Percentiles rank a stretch among this genome's conserved stretches.
These are phyloP conservation scores for Forbesichthys papilliferus DNA, from an alignment of 2,113 vertebrate species.

Conservation along the genomic window DNA sequence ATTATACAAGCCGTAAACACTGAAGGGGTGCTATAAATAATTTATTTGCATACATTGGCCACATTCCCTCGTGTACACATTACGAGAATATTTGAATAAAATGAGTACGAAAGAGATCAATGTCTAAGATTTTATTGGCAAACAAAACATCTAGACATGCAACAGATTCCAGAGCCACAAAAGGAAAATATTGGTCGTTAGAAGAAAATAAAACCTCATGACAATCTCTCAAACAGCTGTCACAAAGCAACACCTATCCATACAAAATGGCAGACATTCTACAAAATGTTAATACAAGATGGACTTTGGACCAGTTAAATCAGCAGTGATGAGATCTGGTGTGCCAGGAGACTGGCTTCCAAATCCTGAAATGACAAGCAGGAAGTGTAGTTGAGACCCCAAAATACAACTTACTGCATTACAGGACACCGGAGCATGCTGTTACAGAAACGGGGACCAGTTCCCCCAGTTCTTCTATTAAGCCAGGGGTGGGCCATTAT, in stretches of 20 bases:
- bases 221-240: background rate
- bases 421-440: background rate
- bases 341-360: background rate
- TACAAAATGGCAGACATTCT: constrained; percentile 30
- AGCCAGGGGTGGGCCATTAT: too few relatives aligned
- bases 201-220: constrained; percentile 11
- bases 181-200: constrained; percentile 23
- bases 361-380: constrained; percentile 11
- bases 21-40: too few relatives aligned
- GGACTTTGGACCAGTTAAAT: constrained; percentile 15
- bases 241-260: constrained; percentile 6
- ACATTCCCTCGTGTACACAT: background rate
- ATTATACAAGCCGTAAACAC: too few relatives aligned
- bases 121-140: constrained; percentile 57
- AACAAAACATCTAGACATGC: constrained; percentile 32
- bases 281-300: constrained; percentile 29
- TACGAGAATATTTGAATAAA: constrained; percentile 17
- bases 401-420: background rate
- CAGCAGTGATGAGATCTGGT: background rate
- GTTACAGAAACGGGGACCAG: background rate
- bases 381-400: background rate
- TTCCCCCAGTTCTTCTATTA: background rate
- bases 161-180: constrained; percentile 22
- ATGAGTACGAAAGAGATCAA: background rate
- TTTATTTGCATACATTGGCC: too few relatives aligned